Evolutionary conservation across 2,888 invertebrate genomes (phyloP).

Genomic region (Dicyrtoma fusca): DNA sequence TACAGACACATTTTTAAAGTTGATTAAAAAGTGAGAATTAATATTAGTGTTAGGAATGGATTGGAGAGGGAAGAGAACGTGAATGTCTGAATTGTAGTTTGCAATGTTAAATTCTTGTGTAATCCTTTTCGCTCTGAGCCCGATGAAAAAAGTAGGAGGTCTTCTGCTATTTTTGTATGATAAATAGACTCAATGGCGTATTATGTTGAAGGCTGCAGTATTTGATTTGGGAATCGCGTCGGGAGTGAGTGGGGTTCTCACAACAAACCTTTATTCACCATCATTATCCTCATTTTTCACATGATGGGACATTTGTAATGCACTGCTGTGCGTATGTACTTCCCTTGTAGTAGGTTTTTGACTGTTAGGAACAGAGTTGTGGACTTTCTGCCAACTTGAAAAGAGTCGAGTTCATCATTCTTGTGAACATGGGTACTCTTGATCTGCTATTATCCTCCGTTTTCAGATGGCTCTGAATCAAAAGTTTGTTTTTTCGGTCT

Average conservation of each 20-base stretch:
- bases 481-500: neutral
- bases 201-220: too few relatives aligned
- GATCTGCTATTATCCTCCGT: conserved; percentile 21
- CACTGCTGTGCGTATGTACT: conserved; percentile 11
- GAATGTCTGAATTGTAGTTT: too few relatives aligned
- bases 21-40: too few relatives aligned
- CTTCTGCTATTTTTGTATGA: too few relatives aligned
- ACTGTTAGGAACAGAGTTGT: neutral
- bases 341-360: conserved; percentile 22
- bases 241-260: conserved; percentile 47
- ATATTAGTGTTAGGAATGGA: too few relatives aligned
- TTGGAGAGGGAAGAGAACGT: too few relatives aligned
- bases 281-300: conserved; percentile 51
- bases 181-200: too few relatives aligned
- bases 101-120: too few relatives aligned
- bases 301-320: conserved; percentile 32
- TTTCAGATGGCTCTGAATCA: conserved; percentile 18
- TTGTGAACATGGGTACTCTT: conserved; percentile 8
- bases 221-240: neutral
- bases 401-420: conserved; percentile 24
- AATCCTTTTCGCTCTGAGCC: too few relatives aligned
- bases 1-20: too few relatives aligned
- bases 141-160: too few relatives aligned
- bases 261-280: conserved; percentile 53
- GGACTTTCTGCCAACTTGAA: conserved; percentile 24